Evolutionary conservation across 1,140 invertebrate genomes (phyloP).

Genomic region (Acromyrmex echinatior): DNA sequence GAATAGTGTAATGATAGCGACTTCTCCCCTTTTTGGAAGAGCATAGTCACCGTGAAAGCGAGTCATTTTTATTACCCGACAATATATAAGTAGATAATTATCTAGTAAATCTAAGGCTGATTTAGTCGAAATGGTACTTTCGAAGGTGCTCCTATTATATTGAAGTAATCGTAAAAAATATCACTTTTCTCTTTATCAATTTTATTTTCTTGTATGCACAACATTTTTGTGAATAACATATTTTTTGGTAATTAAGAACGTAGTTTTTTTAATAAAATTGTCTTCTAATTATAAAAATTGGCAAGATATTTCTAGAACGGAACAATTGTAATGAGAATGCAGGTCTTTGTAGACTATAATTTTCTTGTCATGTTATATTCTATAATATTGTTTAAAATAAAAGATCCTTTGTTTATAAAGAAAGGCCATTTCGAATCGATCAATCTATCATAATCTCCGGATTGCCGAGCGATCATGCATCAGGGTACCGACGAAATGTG

Average conservation of each 20-base stretch:
- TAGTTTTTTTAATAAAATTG: not conserved
- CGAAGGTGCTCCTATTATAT: not conserved
- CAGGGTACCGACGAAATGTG: slow-evolving; percentile 17
- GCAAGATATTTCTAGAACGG: not conserved
- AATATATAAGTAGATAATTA: slow-evolving; percentile 75
- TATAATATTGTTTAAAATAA: not conserved
- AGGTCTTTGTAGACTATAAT: not conserved
- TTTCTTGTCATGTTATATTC: not conserved
- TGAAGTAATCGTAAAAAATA: slow-evolving; percentile 4
- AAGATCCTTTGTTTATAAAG: not conserved
- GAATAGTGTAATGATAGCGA: slow-evolving; percentile 65
- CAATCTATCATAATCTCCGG: slow-evolving; percentile 28
- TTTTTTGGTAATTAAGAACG: not conserved
- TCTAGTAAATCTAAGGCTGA: slow-evolving; percentile 63
- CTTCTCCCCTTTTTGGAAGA: slow-evolving; percentile 67
- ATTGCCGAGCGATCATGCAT: slow-evolving; percentile 55
- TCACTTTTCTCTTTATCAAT: not conserved
- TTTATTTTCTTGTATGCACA: not conserved
- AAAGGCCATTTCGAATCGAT: slow-evolving; percentile 37
- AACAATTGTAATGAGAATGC: slow-evolving; percentile 14
- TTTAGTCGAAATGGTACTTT: slow-evolving; percentile 42
- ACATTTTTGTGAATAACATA: not conserved
- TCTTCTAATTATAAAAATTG: not conserved
- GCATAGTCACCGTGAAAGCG: slow-evolving; percentile 68
- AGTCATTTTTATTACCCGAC: slow-evolving; percentile 71